Base-by-base conservation (phyloP, 2,888 invertebrate genomes). In the Macrosoma leucophasiata region DNA sequence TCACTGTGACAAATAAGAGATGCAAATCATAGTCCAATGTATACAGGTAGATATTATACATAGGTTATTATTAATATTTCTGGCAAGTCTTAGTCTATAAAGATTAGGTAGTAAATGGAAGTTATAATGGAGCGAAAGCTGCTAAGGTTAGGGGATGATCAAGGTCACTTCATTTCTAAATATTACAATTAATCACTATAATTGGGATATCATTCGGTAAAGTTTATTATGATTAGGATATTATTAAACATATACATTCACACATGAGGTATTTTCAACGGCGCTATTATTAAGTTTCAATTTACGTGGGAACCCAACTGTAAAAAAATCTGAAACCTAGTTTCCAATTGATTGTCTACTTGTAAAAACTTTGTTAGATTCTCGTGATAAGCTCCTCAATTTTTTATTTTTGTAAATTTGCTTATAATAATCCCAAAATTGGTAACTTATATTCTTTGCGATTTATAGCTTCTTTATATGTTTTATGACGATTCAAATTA, bases 101-200 rank as follows among this genome's bases (percentile, higher is more conserved):
- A 43, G 40, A 38, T 39, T 30, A 37, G 40, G 46, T 58, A 52
- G 53, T 57, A 48, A 56, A 60, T 63, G 63, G 55, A 52, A 49
- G n/a, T 65, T 61, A 65, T 54, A 55, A 68, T 68, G 68, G 58
- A 67, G 73, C 72, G 64, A 66, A 77, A 79, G 81, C 81, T 62
- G 76, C 69, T 70, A 74, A 71, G 71, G 69, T 71, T 63, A 68
- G 67, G 67, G 68, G 64, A 76, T 78, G 76, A 75, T 70, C 76
- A 82, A 81, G 81, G 81, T 74, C 81, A 82, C 81, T 82, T 82
- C 73, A 70, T 72, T 76, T 70, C 77, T 79, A 79, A 71, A 72
- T 50, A 65, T 76, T 75, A 74, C 60, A 63, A 67, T 62, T 69
- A 67, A 62, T 68, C 57, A 64, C 69, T 74, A 75, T 71, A 66